Evolutionary conservation across 2,113 vertebrate species (phyloP).

Genomic region (Numenius arquata): DNA sequence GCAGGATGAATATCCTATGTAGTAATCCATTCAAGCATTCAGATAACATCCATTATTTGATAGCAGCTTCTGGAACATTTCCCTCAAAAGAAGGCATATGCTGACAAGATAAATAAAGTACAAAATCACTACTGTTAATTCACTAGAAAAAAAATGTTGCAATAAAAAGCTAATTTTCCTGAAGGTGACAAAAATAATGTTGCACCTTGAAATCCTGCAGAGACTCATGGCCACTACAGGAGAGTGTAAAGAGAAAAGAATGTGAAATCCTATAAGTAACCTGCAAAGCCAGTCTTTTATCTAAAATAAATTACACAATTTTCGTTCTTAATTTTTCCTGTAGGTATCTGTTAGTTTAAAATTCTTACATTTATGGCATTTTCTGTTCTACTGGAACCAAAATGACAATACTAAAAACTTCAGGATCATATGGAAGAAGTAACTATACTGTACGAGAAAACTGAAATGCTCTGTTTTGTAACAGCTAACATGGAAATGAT

Average conservation of each 20-base stretch:
- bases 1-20: not conserved
- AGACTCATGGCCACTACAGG: too few relatives aligned
- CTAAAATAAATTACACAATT: not conserved
- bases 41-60: not conserved
- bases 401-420: not conserved
- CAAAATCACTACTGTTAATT: not conserved
- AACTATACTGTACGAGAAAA: not conserved
- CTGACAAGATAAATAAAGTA: not conserved
- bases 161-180: not conserved
- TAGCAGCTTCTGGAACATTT: not conserved
- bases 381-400: not conserved
- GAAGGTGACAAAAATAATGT: not conserved
- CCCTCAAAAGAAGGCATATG: not conserved
- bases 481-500: not conserved
- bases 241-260: not conserved
- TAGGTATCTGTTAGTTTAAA: not conserved
- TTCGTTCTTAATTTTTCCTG: not conserved
- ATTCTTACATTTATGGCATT: not conserved
- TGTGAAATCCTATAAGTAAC: not conserved
- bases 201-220: not conserved
- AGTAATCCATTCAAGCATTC: not conserved
- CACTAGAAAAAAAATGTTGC: not conserved
- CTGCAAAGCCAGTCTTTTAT: not conserved
- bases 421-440: not conserved
- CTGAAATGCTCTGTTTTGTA: not conserved